Evolutionary conservation across 2,113 vertebrate genomes (phyloP).

Genomic region (Ginglymostoma cirratum): DNA sequence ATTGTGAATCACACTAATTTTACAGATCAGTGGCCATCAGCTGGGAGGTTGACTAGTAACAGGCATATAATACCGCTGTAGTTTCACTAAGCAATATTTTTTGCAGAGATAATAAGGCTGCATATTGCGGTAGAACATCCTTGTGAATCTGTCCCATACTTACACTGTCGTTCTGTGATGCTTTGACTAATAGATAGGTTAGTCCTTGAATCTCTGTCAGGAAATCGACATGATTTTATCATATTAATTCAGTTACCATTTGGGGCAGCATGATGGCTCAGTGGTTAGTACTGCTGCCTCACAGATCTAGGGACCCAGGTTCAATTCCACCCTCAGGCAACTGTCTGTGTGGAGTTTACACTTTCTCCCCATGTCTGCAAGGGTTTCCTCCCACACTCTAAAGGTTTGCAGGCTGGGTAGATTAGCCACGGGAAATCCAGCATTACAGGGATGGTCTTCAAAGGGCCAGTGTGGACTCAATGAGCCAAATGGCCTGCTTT

Average conservation of each 20-base stretch:
- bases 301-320: no score
- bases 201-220: background rate
- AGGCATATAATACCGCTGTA: background rate
- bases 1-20: background rate
- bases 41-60: background rate
- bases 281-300: no score
- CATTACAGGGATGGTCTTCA: no score
- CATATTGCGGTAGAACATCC: background rate
- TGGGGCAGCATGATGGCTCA: no score
- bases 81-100: background rate
- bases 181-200: background rate
- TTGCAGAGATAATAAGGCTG: background rate
- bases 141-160: background rate
- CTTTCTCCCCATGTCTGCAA: no score
- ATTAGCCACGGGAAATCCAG: no score
- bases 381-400: no score
- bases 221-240: background rate
- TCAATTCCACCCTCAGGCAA: no score
- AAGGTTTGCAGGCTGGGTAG: no score
- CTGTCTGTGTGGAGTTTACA: no score
- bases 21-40: background rate
- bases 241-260: background rate
- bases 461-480: no score
- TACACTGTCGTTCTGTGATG: background rate
- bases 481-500: no score